Evolutionary conservation across 2,797 vertebrate species (phyloP).

Genomic region (Cheirogaleus major): DNA sequence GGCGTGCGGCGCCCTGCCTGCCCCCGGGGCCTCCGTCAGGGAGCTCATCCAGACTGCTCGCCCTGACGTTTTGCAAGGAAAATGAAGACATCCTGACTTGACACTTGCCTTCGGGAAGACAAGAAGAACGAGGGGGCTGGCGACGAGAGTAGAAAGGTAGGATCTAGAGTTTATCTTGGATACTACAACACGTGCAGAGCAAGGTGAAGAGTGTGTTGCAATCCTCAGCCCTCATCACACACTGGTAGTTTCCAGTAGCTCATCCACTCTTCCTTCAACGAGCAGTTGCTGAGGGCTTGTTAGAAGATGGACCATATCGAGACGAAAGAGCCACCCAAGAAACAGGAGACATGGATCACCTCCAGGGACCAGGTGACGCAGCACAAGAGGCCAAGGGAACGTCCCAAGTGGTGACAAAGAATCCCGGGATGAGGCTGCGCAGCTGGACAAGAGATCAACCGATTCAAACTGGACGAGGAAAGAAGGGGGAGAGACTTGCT

Average conservation of each 20-base stretch:
- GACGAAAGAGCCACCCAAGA: not conserved
- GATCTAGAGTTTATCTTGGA: not conserved
- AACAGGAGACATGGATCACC: not conserved
- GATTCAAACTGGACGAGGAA: not conserved
- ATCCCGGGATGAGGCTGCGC: not conserved
- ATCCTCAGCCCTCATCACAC: not conserved
- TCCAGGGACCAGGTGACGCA: not conserved
- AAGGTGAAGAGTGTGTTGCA: not conserved
- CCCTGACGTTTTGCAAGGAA: not conserved
- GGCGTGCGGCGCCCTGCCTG: not conserved
- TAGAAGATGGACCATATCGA: not conserved
- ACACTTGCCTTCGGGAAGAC: not conserved
- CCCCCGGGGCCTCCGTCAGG: not conserved
- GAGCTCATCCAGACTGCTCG: conserved; percentile 24
- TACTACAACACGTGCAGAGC: not conserved
- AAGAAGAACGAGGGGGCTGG: not conserved
- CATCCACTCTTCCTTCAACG: not conserved
- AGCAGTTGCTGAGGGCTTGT: not conserved
- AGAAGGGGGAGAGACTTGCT: not conserved
- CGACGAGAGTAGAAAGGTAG: not conserved
- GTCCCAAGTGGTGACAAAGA: not conserved
- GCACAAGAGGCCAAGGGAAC: not conserved
- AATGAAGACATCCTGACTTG: not conserved
- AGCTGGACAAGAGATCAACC: not conserved
- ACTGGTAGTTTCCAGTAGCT: not conserved